Conservation (phyloP, 2,797 vertebrate species). For the Manis crassicaudata region DNA sequence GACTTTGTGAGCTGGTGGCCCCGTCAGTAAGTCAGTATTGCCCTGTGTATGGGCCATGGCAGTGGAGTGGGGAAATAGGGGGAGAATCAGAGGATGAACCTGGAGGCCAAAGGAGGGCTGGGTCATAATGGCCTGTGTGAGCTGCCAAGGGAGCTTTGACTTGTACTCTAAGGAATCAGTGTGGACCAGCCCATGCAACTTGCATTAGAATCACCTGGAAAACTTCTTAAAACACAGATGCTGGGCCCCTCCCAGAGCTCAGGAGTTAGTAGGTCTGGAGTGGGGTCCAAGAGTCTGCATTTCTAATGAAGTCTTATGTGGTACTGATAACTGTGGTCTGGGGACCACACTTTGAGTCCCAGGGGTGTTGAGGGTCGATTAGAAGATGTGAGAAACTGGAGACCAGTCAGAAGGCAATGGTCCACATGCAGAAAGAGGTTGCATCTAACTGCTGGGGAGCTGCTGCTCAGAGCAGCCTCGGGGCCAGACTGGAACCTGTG, state of each 20-base stretch:
- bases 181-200: background rate
- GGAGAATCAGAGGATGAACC: background rate
- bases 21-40: background rate
- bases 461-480: background rate
- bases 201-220: background rate
- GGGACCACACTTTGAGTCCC: background rate
- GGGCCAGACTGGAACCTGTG: rapidly evolving
- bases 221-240: background rate
- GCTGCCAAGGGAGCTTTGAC: background rate
- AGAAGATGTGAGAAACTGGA: background rate
- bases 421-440: background rate
- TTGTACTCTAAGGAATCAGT: background rate
- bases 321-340: background rate
- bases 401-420: background rate
- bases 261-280: background rate
- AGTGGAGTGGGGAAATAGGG: background rate
- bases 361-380: background rate
- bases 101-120: background rate
- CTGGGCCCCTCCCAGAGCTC: background rate
- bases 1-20: background rate
- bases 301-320: background rate
- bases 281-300: background rate
- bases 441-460: background rate
- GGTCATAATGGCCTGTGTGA: background rate
- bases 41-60: background rate